Conservation (phyloP, 1,140 invertebrate genomes). For the Pachyrhynchus sulphureomaculatus region DNA sequence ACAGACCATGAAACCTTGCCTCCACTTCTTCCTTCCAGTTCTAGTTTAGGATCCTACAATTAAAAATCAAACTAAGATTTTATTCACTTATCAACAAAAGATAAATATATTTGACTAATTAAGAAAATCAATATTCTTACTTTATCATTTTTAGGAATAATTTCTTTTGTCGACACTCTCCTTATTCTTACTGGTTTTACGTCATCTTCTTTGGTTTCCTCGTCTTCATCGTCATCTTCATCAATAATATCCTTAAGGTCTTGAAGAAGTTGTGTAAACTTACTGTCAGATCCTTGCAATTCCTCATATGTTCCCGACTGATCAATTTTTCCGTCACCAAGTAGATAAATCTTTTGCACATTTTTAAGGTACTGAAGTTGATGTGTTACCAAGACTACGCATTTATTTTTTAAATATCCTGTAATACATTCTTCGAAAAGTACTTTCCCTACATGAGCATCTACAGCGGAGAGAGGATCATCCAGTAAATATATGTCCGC, state of each 20-base stretch:
- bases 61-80: background rate
- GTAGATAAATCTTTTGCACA: conserved; percentile 67
- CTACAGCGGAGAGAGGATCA: conserved; percentile 79
- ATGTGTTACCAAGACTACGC: conserved; percentile 81
- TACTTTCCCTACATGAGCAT: conserved; percentile 68
- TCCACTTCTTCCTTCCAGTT: conserved; percentile 36
- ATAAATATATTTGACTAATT: background rate
- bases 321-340: conserved; percentile 62
- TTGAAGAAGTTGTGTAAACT: conserved; percentile 58
- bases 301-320: conserved; percentile 55
- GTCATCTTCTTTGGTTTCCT: conserved; percentile 34
- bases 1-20: conserved; percentile 60
- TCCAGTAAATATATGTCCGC: conserved; percentile 82
- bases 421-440: conserved; percentile 68
- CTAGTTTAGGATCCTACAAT: conserved; percentile 12
- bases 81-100: background rate
- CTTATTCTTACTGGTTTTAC: conserved; percentile 52
- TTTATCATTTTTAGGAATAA: conserved; percentile 36
- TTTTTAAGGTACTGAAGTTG: conserved; percentile 82
- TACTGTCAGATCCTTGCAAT: conserved; percentile 47
- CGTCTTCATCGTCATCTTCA: conserved; percentile 39
- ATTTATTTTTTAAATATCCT: conserved; percentile 63
- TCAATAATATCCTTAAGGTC: conserved; percentile 51
- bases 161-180: conserved; percentile 53
- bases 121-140: background rate